Percentiles rank a stretch among this genome's conserved stretches.
Evolutionary conservation across 2,113 vertebrate species (phyloP).

Genomic region (Alectura lathami): DNA sequence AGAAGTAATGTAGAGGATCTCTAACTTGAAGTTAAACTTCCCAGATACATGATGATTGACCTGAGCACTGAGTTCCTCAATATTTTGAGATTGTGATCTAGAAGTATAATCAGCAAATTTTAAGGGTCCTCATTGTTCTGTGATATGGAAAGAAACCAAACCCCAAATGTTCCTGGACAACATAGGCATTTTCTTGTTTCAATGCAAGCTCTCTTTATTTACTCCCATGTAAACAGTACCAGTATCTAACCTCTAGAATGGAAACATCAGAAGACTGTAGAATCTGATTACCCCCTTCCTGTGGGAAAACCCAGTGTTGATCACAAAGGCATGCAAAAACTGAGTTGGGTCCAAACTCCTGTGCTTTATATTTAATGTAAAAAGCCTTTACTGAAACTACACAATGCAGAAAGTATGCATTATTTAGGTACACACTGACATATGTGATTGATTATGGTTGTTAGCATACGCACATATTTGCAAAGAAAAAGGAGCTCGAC

Average conservation of each 20-base stretch:
- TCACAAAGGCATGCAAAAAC: not conserved
- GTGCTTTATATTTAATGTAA: not conserved
- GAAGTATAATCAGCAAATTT: not conserved
- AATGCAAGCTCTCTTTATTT: not conserved
- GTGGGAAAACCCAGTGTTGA: not conserved
- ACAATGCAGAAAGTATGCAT: constrained; percentile 35
- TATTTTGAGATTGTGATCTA: not conserved
- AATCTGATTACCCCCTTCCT: not conserved
- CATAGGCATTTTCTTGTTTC: not conserved
- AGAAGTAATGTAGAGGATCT: not conserved
- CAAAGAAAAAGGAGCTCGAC: not conserved
- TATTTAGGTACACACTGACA: constrained; percentile 15
- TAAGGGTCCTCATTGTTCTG: not conserved
- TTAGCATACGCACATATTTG: not conserved
- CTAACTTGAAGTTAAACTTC: not conserved
- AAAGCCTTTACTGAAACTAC: not conserved
- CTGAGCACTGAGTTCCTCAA: not conserved
- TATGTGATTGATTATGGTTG: constrained; percentile 12
- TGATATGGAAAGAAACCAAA: not conserved
- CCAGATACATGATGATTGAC: not conserved
- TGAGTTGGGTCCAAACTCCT: not conserved
- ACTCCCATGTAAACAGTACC: not conserved
- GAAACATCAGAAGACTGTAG: not conserved
- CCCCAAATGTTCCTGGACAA: not conserved
- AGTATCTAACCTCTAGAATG: not conserved